Base-by-base conservation (phyloP, 1,140 invertebrate genomes). In the Listronotus bonariensis region DNA sequence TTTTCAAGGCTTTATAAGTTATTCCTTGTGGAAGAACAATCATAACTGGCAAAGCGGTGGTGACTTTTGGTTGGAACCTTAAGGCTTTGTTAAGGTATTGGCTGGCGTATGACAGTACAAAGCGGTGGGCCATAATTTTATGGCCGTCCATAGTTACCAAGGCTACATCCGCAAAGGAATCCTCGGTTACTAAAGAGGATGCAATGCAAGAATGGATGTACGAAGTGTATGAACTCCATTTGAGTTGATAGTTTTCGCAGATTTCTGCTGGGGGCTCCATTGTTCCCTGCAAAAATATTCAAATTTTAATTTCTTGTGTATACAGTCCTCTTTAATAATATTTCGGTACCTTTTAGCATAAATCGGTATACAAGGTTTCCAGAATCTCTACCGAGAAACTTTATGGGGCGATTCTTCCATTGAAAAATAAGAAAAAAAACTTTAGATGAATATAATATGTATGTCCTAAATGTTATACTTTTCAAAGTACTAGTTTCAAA, bases 81-180 rank as follows among this genome's bases (percentile, higher is more conserved):
- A 73, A 79, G 81, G 84, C 76, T 82, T 81, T 80, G 67, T 82
- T 82, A 69, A 71, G 81, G 69, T 75, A 84, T 75, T 74, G 75
- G 60, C 86, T 87, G 79, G 91, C 93, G 15, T 92, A 90, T 53
- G 92, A 91, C 14, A 95, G 79, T 48, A 95, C 89, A 72, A 94
- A 91, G 72, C 91, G 89, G 82, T 95, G 93, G 6, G 92, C 92
- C 46, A 89, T 87, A 58, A 95, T 88, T 76, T 91, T 89, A 15
- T 86, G 85, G 15, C 90, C 90, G 69, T 92, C 91, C 70, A 87
- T 84, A 6, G 92, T 93, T 45, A 89, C 88, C 18, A 95, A 80
- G 5, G 92, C 85, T 32, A 93, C 92, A 79, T 95, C 92, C 20
- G 92, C 89, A 76, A 93, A 92, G 42, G 89, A 86, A 67, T 88